Conservation (phyloP, 2,797 vertebrate species). For the Limnodromus scolopaceus region DNA sequence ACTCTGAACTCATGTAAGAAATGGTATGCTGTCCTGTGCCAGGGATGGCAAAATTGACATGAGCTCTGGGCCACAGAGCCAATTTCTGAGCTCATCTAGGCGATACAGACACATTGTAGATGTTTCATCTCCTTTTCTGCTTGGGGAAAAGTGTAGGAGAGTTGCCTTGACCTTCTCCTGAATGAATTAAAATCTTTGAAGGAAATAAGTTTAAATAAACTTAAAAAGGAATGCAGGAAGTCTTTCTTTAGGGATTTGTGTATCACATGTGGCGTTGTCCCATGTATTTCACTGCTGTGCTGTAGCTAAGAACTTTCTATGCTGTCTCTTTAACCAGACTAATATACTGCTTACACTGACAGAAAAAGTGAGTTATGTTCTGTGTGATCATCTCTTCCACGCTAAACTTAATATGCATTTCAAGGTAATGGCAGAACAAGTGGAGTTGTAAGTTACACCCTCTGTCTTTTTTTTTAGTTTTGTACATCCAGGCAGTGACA, state of each 20-base stretch:
- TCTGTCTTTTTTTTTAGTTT: background rate
- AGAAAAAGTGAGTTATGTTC: background rate
- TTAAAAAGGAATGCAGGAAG: slow-evolving; percentile 22
- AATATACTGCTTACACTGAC: background rate
- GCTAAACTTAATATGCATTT: background rate
- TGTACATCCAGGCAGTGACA: background rate
- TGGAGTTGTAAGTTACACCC: background rate
- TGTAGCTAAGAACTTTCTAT: background rate
- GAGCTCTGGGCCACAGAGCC: background rate
- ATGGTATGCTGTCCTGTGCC: background rate
- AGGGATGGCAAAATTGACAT: background rate
- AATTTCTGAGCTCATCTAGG: background rate
- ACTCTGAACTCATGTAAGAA: background rate
- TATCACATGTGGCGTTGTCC: background rate
- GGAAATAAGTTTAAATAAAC: slow-evolving; percentile 39
- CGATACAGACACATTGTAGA: background rate
- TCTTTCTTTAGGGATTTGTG: slow-evolving; percentile 14
- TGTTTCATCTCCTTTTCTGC: background rate
- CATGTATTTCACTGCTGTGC: background rate
- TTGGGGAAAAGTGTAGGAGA: background rate
- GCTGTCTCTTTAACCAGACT: background rate
- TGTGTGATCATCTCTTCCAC: background rate
- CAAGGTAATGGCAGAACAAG: background rate
- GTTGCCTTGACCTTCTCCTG: background rate
- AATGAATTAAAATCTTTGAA: slow-evolving; percentile 20